Base-by-base conservation (phyloP, 2,797 vertebrate genomes). In the Discoglossus pictus region DNA sequence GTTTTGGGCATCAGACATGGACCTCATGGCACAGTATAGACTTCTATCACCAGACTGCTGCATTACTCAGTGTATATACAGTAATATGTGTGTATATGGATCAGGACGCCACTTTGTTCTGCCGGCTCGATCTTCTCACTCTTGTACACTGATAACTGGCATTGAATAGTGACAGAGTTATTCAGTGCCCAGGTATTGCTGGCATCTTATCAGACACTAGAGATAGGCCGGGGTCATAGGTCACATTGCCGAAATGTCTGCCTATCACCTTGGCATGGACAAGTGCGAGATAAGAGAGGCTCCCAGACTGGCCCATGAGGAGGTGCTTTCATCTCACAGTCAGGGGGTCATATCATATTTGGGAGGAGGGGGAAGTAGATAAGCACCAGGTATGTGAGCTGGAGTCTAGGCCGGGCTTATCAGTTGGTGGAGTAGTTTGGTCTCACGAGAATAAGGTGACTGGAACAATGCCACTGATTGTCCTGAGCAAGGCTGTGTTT, bases 391-490 rank as follows among this genome's bases (percentile, higher is more conserved):
- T 61, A 68, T 68, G 56, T 39, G 59, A 61, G 58, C 25, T 7
- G 13, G 13, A 18, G 35, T 23, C 9, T 42, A 20, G 46, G 46
- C 54, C 56, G 3, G 3, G 11, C 50, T 69, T 69, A 69, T 70
- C 44, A 62, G 24, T 25, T 17, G 35, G 1, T 13, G n/a, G 11
- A 51, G 23, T 18, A 24, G 44, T 60, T n/a, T 9, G 52, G 35
- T 70, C 68, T 39, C 68, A 70, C 43, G 44, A 60, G 68, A 70
- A 56, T 70, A 21, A 17, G 9, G 36, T 51, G 68, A 16, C 68
- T 24, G 31, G 16, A 55, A 70, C 59, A 70, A 70, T 56, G 15
- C 17, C 17, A 2, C 17, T 21, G 35, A 55, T 64, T 70, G 68
- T 70, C 35, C 34, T n/a, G 9, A 7, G 21, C 2, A 21, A 18